These are phyloP conservation scores for Phodopus roborovskii DNA, from an alignment of 2,113 vertebrate species.

Conservation along the genomic window DNA sequence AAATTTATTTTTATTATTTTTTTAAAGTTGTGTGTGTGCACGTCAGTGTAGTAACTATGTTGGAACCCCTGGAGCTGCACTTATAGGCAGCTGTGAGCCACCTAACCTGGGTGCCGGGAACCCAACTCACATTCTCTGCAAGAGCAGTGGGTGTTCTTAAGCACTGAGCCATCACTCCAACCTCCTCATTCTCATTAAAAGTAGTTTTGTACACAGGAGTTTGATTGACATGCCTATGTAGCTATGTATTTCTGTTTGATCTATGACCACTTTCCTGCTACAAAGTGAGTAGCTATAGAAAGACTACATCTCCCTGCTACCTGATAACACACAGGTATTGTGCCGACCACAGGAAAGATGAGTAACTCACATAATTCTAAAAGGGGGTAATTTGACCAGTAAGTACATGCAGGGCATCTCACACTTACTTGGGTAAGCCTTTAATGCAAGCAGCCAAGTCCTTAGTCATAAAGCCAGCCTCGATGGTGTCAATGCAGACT, in stretches of 20 bases:
- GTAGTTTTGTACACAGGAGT: not conserved
- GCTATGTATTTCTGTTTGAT: not conserved
- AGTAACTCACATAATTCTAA: not conserved
- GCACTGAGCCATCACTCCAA: not conserved
- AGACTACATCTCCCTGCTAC: not conserved
- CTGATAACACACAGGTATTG: not conserved
- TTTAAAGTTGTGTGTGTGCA: not conserved
- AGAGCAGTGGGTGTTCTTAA: not conserved
- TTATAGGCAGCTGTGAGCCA: not conserved
- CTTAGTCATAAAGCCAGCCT: conserved; percentile 99
- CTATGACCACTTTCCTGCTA: not conserved
- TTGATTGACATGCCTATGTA: not conserved
- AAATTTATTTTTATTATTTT: not conserved
- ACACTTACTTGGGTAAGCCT: conserved; percentile 93
- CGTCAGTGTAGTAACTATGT: not conserved
- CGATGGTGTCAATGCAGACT: conserved; percentile 97
- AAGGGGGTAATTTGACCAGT: not conserved
- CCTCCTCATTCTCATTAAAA: not conserved
- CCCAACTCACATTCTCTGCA: not conserved
- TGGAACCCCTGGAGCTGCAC: not conserved
- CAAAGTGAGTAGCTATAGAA: not conserved
- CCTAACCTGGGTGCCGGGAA: not conserved
- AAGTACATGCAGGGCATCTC: not conserved
- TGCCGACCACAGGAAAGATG: not conserved
- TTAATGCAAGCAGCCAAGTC: conserved; percentile 98